phyloP scores from a whole-genome alignment of 2,888 invertebrate genomes.

The Escarpia spicata region DNA sequence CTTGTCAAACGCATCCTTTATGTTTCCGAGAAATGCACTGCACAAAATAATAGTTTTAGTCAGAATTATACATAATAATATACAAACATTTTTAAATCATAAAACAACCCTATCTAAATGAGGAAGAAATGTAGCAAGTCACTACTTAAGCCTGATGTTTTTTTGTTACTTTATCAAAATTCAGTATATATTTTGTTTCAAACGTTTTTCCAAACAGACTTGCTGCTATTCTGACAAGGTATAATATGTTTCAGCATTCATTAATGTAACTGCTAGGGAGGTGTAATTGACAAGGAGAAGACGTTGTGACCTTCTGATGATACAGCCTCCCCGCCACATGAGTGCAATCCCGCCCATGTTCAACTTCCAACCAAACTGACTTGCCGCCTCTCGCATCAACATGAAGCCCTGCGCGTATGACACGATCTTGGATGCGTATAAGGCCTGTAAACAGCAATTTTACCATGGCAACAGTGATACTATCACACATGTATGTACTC shows the following conservation, averaged over 20 bases:
- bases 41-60: conserved; percentile 28
- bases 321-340: conserved; percentile 99
- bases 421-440: conserved; percentile 97
- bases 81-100: background rate
- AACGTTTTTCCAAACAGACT: background rate
- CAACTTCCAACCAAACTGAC: conserved; percentile 89
- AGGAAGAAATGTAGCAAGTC: background rate
- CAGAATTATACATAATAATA: background rate
- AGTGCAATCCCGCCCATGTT: conserved; percentile 94
- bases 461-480: background rate
- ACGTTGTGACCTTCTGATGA: conserved; percentile 81
- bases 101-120: background rate
- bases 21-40: conserved; percentile 87
- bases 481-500: background rate
- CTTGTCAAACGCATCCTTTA: conserved; percentile 91
- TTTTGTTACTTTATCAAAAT: too few relatives aligned
- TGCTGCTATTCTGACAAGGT: background rate
- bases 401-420: conserved; percentile 96
- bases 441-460: conserved; percentile 72
- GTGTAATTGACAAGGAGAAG: background rate
- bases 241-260: background rate
- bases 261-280: background rate
- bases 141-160: background rate
- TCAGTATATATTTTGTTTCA: background rate
- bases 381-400: conserved; percentile 91